Base-by-base conservation (phyloP, 2,113 vertebrate species). In the Alouatta palliata region DNA sequence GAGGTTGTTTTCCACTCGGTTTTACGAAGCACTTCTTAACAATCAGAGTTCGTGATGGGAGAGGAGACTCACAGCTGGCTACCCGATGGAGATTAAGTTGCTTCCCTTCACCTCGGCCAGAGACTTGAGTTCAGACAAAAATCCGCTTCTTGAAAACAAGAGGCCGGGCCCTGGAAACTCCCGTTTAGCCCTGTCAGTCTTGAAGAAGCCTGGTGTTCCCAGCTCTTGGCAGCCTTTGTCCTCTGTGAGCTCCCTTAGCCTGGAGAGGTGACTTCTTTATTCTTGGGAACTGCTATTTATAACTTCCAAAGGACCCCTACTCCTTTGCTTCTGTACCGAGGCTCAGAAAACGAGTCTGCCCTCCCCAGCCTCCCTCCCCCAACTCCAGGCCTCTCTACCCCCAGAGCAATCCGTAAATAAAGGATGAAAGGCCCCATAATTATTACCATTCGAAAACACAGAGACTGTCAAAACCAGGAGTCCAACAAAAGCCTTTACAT, bases 401-500 rank as follows among this genome's bases (percentile, higher is more conserved):
- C 91, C 90, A 90, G 97, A 98, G 97, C 97, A 86, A 96, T 94
- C 97, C n/a, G 93, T 97, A 97, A 96, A 97, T 97, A 97, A 98
- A 97, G 97, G 97, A 97, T 97, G 96, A 97, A 97, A 98, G 96
- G 94, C 85, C 49, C 91, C 66, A 91, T 97, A 96, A 97, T 98
- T 97, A 97, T 97, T 97, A 97, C 97, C 97, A 98, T 95, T 97
- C 94, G 88, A 97, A 96, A 95, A 97, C 97, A 97, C 96, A 98
- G 96, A 85, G 95, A 96, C 97, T 97, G 97, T 98, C 97, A 97
- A 97, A 97, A 97, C 97, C 96, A 95, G 96, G 95, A 96, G 97
- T 73, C 84, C 96, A 81, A 97, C 97, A 97, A 97, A 98, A 96
- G 97, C 97, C 96, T 97, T 97, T 97, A 97, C 96, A 96, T 97